Conservation (phyloP, 2,888 invertebrate species). For the Agonum fuliginosum region DNA sequence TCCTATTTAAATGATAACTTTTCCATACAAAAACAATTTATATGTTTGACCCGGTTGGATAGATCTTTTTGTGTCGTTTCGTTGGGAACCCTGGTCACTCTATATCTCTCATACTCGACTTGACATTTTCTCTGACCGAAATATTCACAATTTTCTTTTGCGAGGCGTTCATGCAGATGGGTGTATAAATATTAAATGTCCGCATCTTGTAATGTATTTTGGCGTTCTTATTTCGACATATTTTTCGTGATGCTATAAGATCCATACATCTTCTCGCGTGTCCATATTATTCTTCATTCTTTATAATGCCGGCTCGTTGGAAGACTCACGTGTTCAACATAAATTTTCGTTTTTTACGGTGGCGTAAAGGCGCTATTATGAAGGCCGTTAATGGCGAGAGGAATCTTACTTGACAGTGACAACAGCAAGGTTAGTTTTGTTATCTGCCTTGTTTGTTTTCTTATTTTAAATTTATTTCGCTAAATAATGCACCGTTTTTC, state of each 20-base stretch:
- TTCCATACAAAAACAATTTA: too few relatives aligned
- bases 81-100: too few relatives aligned
- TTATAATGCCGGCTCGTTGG: constrained; percentile 26
- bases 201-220: constrained; percentile 34
- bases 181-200: constrained; percentile 42
- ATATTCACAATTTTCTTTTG: too few relatives aligned
- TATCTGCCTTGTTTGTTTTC: neutral
- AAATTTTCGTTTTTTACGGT: constrained; percentile 29
- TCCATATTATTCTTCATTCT: constrained; percentile 48
- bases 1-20: too few relatives aligned
- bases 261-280: constrained; percentile 43
- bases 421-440: neutral
- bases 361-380: neutral
- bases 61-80: too few relatives aligned
- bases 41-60: too few relatives aligned
- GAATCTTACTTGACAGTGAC: constrained; percentile 2
- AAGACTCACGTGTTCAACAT: constrained; percentile 30
- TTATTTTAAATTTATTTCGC: too few relatives aligned
- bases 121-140: neutral
- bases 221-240: constrained; percentile 38
- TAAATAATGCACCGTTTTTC: too few relatives aligned
- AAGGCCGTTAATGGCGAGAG: neutral
- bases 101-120: constrained; percentile 11
- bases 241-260: neutral
- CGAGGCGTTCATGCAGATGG: constrained; percentile 11